phyloP scores from a whole-genome alignment of 2,797 vertebrate genomes.

The Manis crassicaudata region DNA sequence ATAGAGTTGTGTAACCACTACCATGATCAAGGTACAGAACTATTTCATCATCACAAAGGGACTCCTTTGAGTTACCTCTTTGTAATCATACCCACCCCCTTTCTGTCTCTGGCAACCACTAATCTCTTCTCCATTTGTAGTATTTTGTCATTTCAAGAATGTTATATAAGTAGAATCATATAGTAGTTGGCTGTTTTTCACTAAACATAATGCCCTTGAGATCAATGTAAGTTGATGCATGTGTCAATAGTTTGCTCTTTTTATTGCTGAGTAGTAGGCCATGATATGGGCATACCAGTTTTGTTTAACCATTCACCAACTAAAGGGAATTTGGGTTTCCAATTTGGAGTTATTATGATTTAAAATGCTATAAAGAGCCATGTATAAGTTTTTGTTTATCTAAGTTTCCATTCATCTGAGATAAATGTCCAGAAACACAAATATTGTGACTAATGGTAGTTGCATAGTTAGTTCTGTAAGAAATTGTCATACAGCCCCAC shows the following conservation, averaged over 20 bases:
- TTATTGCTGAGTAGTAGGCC: neutral
- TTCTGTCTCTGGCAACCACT: neutral
- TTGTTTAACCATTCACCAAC: neutral
- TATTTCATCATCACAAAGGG: neutral
- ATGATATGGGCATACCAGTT: neutral
- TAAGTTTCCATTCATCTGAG: neutral
- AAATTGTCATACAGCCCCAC: neutral
- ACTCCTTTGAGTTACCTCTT: neutral
- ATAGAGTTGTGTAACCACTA: neutral
- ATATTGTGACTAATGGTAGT: neutral
- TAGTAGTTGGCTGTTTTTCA: neutral
- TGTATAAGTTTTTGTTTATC: neutral
- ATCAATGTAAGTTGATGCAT: neutral
- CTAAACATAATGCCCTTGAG: neutral
- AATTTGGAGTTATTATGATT: neutral
- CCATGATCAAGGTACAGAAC: neutral
- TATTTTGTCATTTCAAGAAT: neutral
- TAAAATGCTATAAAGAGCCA: neutral
- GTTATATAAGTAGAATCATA: neutral
- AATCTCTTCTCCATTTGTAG: neutral
- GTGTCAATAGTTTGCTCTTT: neutral
- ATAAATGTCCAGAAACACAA: neutral
- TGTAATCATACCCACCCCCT: neutral
- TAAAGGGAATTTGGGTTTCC: neutral
- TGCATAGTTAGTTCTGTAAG: neutral